phyloP scores from a whole-genome alignment of 2,113 vertebrate genomes.

The Panthera uncia region DNA sequence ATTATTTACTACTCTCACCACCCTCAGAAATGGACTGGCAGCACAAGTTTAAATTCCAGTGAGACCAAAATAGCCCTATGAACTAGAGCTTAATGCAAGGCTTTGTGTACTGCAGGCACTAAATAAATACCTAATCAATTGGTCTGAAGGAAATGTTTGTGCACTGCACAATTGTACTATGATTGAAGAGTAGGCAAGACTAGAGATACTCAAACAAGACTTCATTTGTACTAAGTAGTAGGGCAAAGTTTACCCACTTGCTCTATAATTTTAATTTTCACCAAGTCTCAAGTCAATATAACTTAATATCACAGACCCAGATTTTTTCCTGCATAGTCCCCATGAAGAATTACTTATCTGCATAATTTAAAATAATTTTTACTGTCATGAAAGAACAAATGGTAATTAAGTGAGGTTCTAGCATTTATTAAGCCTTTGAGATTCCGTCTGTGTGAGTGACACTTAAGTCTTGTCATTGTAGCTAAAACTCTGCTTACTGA shows the following conservation, averaged over 20 bases:
- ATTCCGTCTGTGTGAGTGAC: constrained; percentile 77
- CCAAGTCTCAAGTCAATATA: constrained; percentile 33
- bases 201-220: neutral
- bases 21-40: neutral
- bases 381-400: constrained; percentile 68
- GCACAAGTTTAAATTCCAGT: neutral
- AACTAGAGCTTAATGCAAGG: neutral
- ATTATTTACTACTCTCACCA: neutral
- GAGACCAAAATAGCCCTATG: neutral
- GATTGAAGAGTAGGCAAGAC: neutral
- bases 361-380: constrained; percentile 60
- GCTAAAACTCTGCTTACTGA: neutral
- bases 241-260: constrained; percentile 22
- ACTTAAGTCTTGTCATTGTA: neutral
- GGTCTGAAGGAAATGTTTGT: neutral
- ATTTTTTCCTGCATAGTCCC: constrained; percentile 20
- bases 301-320: constrained; percentile 59
- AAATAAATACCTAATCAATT: neutral
- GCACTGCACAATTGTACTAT: neutral
- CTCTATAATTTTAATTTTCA: constrained; percentile 54
- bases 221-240: constrained; percentile 15
- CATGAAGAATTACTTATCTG: constrained; percentile 42
- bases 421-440: constrained; percentile 70
- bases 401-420: constrained; percentile 76
- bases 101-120: neutral